Evolutionary conservation across 2,888 invertebrate genomes (phyloP).

Genomic region (Patella pellucida): DNA sequence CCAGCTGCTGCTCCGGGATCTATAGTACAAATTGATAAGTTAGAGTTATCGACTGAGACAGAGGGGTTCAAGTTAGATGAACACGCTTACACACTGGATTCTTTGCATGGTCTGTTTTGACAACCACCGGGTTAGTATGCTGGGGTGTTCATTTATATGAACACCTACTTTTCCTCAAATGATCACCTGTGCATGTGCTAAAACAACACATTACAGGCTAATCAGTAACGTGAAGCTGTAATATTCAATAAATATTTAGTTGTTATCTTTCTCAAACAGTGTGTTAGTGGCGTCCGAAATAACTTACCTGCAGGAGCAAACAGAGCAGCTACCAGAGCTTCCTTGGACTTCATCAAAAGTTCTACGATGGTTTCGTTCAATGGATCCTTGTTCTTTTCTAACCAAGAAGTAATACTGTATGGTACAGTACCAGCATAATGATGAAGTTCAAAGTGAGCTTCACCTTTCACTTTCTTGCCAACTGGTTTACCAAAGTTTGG

Average conservation of each 20-base stretch:
- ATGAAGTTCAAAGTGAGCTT: constrained; percentile 97
- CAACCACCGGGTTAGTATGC: no score
- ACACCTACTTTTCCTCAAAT: no score
- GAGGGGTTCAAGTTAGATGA: no score
- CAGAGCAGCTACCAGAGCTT: constrained; percentile 47
- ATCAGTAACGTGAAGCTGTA: no score
- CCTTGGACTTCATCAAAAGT: constrained; percentile 86
- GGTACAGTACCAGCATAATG: constrained; percentile 98
- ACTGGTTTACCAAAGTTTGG: constrained; percentile 66
- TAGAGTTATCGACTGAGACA: no score
- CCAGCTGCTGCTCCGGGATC: constrained; percentile 10
- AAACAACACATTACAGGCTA: no score
- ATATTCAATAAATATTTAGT: not conserved
- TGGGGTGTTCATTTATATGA: no score
- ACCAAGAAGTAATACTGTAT: constrained; percentile 98
- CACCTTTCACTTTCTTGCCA: constrained; percentile 93
- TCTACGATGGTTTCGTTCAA: constrained; percentile 99
- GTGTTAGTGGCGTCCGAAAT: no score
- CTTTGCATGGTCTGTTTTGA: no score
- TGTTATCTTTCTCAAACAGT: constrained; percentile 27
- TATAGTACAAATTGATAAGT: not conserved
- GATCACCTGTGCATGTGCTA: no score
- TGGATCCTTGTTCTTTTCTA: constrained; percentile 99
- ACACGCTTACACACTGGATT: no score
- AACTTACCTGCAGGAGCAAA: constrained; percentile 34